Base-by-base conservation (phyloP, 2,888 invertebrate species). In the Ochlodes sylvanus region DNA sequence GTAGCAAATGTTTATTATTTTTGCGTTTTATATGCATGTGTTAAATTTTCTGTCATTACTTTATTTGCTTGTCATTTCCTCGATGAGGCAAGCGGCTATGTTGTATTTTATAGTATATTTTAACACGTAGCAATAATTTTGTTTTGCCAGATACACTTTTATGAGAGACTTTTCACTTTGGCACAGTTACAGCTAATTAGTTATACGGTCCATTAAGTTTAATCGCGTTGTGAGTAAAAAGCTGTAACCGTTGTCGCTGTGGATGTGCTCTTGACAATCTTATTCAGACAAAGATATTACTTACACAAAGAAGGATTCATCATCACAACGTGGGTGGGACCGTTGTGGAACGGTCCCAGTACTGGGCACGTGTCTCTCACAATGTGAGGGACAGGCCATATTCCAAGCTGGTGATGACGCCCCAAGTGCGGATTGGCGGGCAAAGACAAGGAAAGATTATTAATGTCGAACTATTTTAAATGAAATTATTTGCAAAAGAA, bases 61-160 rank as follows among this genome's bases (percentile, higher is more conserved):
- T 52, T 52, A 27, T 27, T 10, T 50, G 50, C 50, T 50, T 21
- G 21, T 38, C 38, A 54, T 32, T 44, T 21, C 14, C 17, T 21
- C 15, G 7, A 42, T 19, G 57, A 0, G 54, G 42, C 41, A 74
- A 77, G 72, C n/a, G 54, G 55, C 67, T 64, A 79, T 72, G 74
- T 72, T 72, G 74, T 73, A 71, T 73, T 78, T 76, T 76, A 73
- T 12, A 54, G 10, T 73, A 71, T 41, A 50, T 63, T 57, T 62
- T 41, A 68, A 73, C 76, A 74, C 77, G 78, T 78, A 79, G 77
- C 73, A 74, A 70, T 73, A 70, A 73, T 75, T 75, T 74, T 38
- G 68, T 80, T n/a, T 77, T 79, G 78, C 77, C 76, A 76, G 77
- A 76, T 71, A 78, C 79, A 77, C 75, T 73, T 80, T 77, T 74